These are phyloP conservation scores for Stratiomys singularior DNA, from an alignment of 2,888 invertebrate species.

Conservation along the genomic window DNA sequence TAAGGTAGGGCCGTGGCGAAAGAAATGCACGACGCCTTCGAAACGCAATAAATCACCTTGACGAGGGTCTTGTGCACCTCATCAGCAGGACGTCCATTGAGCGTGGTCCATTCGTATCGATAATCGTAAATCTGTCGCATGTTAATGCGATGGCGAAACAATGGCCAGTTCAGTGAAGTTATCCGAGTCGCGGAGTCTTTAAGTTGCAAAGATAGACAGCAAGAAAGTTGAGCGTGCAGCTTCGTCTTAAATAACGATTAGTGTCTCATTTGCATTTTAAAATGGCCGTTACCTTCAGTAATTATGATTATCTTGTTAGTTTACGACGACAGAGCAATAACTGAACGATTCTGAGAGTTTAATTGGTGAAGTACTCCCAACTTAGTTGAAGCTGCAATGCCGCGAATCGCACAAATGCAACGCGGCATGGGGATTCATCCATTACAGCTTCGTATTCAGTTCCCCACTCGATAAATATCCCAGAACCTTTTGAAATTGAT, in stretches of 20 bases:
- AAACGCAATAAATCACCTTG: slow-evolving; percentile 36
- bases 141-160: slow-evolving; percentile 32
- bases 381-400: not conserved
- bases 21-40: slow-evolving; percentile 24
- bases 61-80: slow-evolving; percentile 21
- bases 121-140: slow-evolving; percentile 43
- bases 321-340: not conserved
- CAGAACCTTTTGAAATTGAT: no score
- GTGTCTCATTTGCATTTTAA: slow-evolving; percentile 41
- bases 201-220: slow-evolving; percentile 4
- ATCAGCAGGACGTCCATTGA: slow-evolving; percentile 5
- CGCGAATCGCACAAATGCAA: no score
- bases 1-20: no score
- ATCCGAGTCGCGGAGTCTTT: not conserved
- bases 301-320: slow-evolving; percentile 31
- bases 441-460: no score
- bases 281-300: slow-evolving; percentile 37
- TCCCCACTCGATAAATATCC: no score
- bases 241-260: slow-evolving; percentile 34
- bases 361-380: not conserved
- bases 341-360: not conserved
- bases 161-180: slow-evolving; percentile 20
- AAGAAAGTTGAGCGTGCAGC: not conserved
- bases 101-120: not conserved
- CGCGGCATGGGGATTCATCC: no score